Conservation (phyloP, 2,888 invertebrate species). For the Myopa testacea region DNA sequence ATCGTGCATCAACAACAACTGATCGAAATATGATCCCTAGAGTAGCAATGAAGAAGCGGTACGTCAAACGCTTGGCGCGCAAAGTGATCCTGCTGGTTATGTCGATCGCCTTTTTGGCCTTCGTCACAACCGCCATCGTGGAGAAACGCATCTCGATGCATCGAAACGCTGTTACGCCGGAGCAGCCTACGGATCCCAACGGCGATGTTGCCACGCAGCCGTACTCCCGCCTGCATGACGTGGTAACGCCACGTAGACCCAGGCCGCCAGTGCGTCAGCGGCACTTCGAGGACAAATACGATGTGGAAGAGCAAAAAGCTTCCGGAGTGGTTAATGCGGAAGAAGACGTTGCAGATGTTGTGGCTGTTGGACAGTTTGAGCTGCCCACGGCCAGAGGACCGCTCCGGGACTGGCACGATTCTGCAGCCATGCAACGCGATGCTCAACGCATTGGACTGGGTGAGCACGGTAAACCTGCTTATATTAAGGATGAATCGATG, state of each 20-base stretch:
- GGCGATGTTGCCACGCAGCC: conserved; percentile 57
- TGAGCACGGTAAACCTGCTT: conserved; percentile 79
- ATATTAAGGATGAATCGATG: conserved; percentile 72
- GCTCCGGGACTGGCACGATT: conserved; percentile 85
- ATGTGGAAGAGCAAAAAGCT: neutral
- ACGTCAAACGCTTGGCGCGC: conserved; percentile 55
- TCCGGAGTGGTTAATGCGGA: neutral
- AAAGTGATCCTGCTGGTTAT: conserved; percentile 52
- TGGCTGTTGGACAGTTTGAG: conserved; percentile 49
- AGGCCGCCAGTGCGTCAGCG: conserved; percentile 59
- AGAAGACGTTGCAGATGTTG: neutral
- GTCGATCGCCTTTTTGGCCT: conserved; percentile 48
- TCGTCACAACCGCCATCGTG: conserved; percentile 54
- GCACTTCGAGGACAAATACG: conserved; percentile 39
- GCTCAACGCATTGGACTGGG: conserved; percentile 74
- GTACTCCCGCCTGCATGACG: conserved; percentile 46
- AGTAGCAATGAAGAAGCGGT: conserved; percentile 54
- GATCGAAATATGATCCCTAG: neutral
- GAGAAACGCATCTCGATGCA: conserved; percentile 49
- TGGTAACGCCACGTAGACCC: conserved; percentile 51
- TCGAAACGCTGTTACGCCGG: neutral
- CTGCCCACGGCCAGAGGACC: conserved; percentile 53
- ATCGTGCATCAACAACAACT: neutral
- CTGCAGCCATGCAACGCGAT: conserved; percentile 75
- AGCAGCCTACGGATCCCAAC: conserved; percentile 50